Percentiles rank a stretch among this genome's conserved stretches.
These are phyloP conservation scores for Cossypha caffra DNA, from an alignment of 2,797 vertebrate genomes.

Conservation along the genomic window DNA sequence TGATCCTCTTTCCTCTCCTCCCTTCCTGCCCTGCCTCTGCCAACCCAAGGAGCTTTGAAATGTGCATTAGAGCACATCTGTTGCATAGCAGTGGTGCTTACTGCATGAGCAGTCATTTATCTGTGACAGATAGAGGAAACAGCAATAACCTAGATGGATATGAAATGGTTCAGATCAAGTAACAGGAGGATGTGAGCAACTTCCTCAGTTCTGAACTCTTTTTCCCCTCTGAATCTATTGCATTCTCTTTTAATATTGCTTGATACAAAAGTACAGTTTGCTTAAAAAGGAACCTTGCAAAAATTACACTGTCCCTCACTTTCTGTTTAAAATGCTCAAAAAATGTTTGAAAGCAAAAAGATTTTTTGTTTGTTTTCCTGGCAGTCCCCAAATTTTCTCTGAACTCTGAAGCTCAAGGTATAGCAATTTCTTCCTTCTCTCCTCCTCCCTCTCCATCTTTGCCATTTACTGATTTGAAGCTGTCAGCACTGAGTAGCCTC, in stretches of 20 bases:
- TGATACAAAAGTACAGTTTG: neutral
- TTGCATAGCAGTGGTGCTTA: neutral
- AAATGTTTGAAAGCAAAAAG: neutral
- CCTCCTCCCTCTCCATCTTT: neutral
- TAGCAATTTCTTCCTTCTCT: neutral
- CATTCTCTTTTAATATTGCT: neutral
- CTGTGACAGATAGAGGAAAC: conserved; percentile 11
- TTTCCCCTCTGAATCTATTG: neutral
- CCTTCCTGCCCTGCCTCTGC: neutral
- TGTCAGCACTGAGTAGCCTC: neutral
- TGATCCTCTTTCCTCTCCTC: too few relatives aligned
- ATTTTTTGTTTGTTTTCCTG: neutral
- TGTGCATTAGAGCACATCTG: neutral
- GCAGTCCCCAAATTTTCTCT: neutral
- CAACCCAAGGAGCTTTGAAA: neutral
- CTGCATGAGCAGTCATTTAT: conserved; percentile 49
- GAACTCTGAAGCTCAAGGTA: neutral
- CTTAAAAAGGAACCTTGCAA: neutral
- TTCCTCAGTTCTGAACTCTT: neutral
- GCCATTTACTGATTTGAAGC: neutral
- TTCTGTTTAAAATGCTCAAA: neutral
- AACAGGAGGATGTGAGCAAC: neutral
- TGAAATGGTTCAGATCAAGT: neutral
- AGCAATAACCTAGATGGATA: conserved; percentile 10
- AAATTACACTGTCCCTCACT: neutral